Evolutionary conservation across 2,797 vertebrate species (phyloP), one percentile per base, ranked within the genome.

Genomic region (Sternotherus odoratus): DNA sequence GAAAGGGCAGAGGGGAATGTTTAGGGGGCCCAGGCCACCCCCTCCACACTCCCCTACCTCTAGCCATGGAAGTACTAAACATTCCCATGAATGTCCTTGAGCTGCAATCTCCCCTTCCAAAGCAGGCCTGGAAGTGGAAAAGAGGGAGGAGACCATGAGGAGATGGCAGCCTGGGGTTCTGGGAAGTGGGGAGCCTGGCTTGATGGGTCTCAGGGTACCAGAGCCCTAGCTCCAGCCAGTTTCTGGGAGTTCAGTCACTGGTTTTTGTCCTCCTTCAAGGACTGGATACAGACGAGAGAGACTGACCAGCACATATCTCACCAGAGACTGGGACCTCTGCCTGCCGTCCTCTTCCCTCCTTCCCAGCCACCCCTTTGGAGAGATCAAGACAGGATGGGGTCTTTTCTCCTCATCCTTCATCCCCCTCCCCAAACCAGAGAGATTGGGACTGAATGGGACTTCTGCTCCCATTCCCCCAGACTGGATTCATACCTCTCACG

Each of bases 1-100:
- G 9, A 2, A 8, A 43, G 4, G 23, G 9, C 4, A 8, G 23
- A 53, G 9, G 28, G 57, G 13, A 33, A 3, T 7, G 13, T 30
- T 9, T 16, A 36, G 63, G 63, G 21, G 5, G 63, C 63, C 33
- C 33, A 69, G n/a, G 63, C 10, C 5, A 69, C n/a, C 19, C 63
- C 16, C 9, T 66, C n/a, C 63, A 66, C 9, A 36, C 19, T n/a
- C 33, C n/a, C n/a, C 63, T 19, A 19, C 16, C 17, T 8, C 17
- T 66, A 17, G 63, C 63, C 63, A 36, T 21, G 36, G 33, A 21
- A 36, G n/a, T 21, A 66, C 33, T n/a, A 66, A n/a, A 66, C 19
- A n/a, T n/a, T 63, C 33, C 19, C 17, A n/a, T 66, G 17, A 66
- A 66, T 4, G 2, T 66, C 28, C 57, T 56, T 24, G 33, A 63